Base-by-base conservation (phyloP, 2,113 vertebrate species). In the Mixornis gularis region DNA sequence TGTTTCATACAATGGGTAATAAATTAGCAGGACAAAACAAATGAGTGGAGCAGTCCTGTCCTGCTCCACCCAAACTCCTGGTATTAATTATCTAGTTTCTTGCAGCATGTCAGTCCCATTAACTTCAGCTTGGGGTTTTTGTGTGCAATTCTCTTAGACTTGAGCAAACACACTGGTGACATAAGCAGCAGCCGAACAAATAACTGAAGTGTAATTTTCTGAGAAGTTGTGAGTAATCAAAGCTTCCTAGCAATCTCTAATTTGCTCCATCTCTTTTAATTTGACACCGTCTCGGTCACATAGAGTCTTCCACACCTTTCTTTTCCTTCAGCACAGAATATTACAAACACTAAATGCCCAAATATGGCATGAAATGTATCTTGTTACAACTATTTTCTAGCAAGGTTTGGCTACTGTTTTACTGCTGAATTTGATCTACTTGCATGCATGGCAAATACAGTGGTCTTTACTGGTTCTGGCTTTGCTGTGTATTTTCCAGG, bases 1-100 rank as follows among this genome's bases (percentile, higher is more conserved):
- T 92, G 80, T 85, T 95, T 93, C 46, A 48, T 72, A 77, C 71
- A 90, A 85, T 43, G 63, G 51, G 32, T 80, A 90, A 87, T 72
- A 92, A 93, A 92, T 41, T 41, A 93, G 27, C 58, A 81, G 65
- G 70, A 89, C 62, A 89, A 89, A 93, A 87, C 60, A 87, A 92
- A 87, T 36, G 89, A 92, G 59, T 46, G 85, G 36, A 81, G 49
- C 49, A 90, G 34, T 74, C 30, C 19, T 73, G 51, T 87, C 32
- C 58, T 79, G 24, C 43, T 77, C 41, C 66, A 72, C 43, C 38
- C 66, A 36, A 66, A 25, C 1, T 43, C 41, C 29, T 58, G 84
- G 59, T 65, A 77, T 65, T 91, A 91, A 85, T 92, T 93, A 93
- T 79, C 70, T 77, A 46, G 58, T 87, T 38, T 92, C 78, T 87